phyloP scores from a whole-genome alignment of 2,113 vertebrate species.

The Pachypanchax playfairii region DNA sequence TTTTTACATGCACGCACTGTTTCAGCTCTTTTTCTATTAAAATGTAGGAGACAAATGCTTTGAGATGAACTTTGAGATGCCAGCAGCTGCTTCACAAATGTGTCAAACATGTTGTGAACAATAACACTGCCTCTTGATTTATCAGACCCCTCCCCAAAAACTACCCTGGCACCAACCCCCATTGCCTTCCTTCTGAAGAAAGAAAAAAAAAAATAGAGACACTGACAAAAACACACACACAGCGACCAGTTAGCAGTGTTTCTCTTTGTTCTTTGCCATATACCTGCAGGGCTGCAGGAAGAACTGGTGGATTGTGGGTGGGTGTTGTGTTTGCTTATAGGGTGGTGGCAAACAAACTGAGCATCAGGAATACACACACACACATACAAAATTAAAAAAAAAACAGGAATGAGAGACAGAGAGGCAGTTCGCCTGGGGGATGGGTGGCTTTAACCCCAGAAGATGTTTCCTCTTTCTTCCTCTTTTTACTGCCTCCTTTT shows the following conservation, averaged over 20 bases:
- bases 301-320: slow-evolving; percentile 63
- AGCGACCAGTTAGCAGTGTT: slow-evolving; percentile 57
- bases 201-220: too few species aligned
- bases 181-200: slow-evolving; percentile 26
- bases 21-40: slow-evolving; percentile 8
- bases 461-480: slow-evolving; percentile 38
- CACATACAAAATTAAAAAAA: not conserved
- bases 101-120: slow-evolving; percentile 50
- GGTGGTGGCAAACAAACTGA: slow-evolving; percentile 71
- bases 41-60: slow-evolving; percentile 8
- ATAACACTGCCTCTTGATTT: slow-evolving; percentile 39
- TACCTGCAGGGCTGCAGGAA: slow-evolving; percentile 75
- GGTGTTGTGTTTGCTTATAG: slow-evolving; percentile 77
- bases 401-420: slow-evolving; percentile 46
- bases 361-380: slow-evolving; percentile 65
- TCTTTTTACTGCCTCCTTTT: slow-evolving; percentile 12
- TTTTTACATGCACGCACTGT: slow-evolving; percentile 32
- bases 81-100: slow-evolving; percentile 26
- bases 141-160: slow-evolving; percentile 19
- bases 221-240: slow-evolving; percentile 33
- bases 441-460: slow-evolving; percentile 55
- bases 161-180: slow-evolving; percentile 28
- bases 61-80: slow-evolving; percentile 32
- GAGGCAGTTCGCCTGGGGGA: slow-evolving; percentile 64
- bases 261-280: slow-evolving; percentile 74